Evolutionary conservation across 1,140 invertebrate genomes (phyloP).

Genomic region (Euura saliciscinereae): DNA sequence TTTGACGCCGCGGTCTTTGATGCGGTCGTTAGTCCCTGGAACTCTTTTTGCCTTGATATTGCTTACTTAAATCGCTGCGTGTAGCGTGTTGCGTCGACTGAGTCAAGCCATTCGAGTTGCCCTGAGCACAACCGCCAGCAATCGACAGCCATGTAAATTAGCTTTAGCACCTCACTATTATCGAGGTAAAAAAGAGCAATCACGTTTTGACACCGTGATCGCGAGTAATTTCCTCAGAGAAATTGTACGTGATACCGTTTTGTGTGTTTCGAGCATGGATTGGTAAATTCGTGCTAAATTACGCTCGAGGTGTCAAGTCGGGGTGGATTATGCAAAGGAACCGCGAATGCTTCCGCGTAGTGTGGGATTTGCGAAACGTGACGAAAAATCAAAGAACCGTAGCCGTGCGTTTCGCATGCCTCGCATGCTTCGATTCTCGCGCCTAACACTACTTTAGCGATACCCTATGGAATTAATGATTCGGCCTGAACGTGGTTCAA

Average conservation of each 20-base stretch:
- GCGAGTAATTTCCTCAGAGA: too few relatives aligned
- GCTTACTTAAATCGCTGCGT: background rate
- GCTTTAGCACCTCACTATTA: too few relatives aligned
- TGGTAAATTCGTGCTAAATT: too few relatives aligned
- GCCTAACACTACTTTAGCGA: background rate
- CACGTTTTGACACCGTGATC: too few relatives aligned
- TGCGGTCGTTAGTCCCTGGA: background rate
- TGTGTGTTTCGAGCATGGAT: too few relatives aligned
- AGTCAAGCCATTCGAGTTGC: too few relatives aligned
- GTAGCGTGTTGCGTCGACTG: too few relatives aligned
- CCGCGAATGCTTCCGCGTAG: background rate
- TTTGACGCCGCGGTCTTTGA: background rate
- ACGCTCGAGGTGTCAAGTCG: background rate
- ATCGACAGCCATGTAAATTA: too few relatives aligned
- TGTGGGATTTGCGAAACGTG: background rate
- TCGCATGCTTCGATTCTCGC: conserved; percentile 2
- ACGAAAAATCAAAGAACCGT: background rate
- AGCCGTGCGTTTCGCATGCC: background rate
- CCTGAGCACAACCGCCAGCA: too few relatives aligned
- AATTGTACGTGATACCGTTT: too few relatives aligned
- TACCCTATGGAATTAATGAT: conserved; percentile 4
- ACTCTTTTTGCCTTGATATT: background rate
- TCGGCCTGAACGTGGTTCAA: background rate
- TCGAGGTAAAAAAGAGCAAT: too few relatives aligned
- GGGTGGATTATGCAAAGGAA: background rate